These are phyloP conservation scores for Minunthozetes semirufus DNA, from an alignment of 2,888 invertebrate genomes.

Conservation along the genomic window DNA sequence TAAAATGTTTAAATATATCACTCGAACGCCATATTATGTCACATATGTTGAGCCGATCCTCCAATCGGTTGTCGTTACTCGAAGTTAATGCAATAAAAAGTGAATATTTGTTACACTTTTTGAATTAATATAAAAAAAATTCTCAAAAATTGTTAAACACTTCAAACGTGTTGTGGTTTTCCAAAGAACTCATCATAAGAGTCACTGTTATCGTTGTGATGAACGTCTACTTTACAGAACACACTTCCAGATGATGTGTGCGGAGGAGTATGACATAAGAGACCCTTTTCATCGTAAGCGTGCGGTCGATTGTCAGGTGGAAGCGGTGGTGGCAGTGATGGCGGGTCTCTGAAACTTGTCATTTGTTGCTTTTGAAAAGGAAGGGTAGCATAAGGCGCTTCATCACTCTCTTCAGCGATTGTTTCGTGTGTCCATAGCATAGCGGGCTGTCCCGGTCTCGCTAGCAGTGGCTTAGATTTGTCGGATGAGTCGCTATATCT, in stretches of 20 bases:
- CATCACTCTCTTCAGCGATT: slow-evolving; percentile 39
- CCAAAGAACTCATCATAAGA: slow-evolving; percentile 35
- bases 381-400: slow-evolving; percentile 41
- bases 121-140: neutral
- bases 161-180: slow-evolving; percentile 24
- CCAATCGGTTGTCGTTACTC: no score
- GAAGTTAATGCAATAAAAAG: no score
- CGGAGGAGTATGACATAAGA: neutral
- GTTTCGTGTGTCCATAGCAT: slow-evolving; percentile 37
- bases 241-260: slow-evolving; percentile 14
- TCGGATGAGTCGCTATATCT: slow-evolving; percentile 36
- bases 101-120: no score
- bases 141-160: neutral
- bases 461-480: slow-evolving; percentile 34
- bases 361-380: slow-evolving; percentile 36
- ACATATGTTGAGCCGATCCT: no score
- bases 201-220: slow-evolving; percentile 34
- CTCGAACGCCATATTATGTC: no score
- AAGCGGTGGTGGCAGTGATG: slow-evolving; percentile 33
- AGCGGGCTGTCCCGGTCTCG: slow-evolving; percentile 33
- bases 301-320: neutral
- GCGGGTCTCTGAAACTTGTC: slow-evolving; percentile 14
- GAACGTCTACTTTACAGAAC: slow-evolving; percentile 38
- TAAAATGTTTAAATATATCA: no score
- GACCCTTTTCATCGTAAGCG: slow-evolving; percentile 18